Base-by-base conservation (phyloP, 2,797 vertebrate genomes). In the Schizopygopsis malacanthus region DNA sequence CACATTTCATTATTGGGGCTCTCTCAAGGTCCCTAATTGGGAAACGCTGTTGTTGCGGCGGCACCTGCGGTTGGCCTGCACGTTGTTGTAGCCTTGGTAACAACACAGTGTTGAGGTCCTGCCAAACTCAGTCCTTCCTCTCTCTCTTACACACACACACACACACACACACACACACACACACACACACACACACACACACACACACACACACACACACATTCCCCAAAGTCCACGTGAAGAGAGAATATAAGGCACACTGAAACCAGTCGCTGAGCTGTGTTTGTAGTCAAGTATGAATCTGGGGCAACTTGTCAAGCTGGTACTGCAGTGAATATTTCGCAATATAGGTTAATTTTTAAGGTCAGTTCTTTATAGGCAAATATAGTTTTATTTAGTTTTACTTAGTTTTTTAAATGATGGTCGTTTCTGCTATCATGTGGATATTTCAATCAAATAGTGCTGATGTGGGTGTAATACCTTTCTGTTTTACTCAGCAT, bases 51-150 rank as follows among this genome's bases (percentile, higher is more conserved):
- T 92, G 93, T 93, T 82, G 83, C 92, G 83, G 86, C 85, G 91
- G 93, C 93, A 95, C 94, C 95, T 95, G 94, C 92, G 92, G 92
- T 93, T 90, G 91, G 92, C 91, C 82, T 69, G 81, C 89, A 88
- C 92, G 92, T 93, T 93, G 86, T 90, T 88, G 94, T 95, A 95
- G 92, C 93, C 93, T 91, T 95, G 95, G 94, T 93, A 95, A 95
- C 94, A 92, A 93, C 91, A 87, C 90, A 91, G 89, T 79, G 88
- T 93, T 92, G 93, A 86, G 92, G 39, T 77, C 82, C 83, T 83
- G 81, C 69, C 72, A 69, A 11, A 71, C 52, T 78, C 63, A 65
- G 56, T 59, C 43, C 82, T 88, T 90, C 85, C 88, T 61, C 80
- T 82, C 79, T 82, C 84, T 61, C 80, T 84, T 71, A 70, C 85